A percentile compares a stretch with the other conserved stretches of the same genome.
These are phyloP conservation scores for Noctua comes DNA, from an alignment of 2,888 invertebrate genomes.

Conservation along the genomic window DNA sequence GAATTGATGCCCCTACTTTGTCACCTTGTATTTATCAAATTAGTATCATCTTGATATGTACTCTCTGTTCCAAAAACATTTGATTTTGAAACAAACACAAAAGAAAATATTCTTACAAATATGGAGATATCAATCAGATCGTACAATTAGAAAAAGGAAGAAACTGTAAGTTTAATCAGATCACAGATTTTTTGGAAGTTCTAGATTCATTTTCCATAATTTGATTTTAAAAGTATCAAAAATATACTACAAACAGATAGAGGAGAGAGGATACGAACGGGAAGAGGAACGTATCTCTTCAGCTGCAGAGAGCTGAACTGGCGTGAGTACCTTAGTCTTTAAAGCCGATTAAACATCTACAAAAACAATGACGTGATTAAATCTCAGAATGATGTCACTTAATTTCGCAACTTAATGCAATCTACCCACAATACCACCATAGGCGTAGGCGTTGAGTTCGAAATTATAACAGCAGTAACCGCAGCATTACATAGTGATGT, in stretches of 20 bases:
- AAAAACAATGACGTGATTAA: slow-evolving; percentile 2
- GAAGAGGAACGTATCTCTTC: not conserved
- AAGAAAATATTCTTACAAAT: not conserved
- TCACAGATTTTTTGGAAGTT: not conserved
- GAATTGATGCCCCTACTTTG: not conserved
- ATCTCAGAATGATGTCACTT: slow-evolving; percentile 46
- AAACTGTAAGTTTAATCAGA: not conserved
- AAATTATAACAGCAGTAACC: slow-evolving; percentile 65
- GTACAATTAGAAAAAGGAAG: not conserved
- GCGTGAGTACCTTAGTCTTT: not conserved
- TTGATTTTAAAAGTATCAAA: too few species aligned
- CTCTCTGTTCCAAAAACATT: not conserved
- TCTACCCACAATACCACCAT: slow-evolving; percentile 45
- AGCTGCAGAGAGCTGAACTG: not conserved
- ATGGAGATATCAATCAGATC: too few species aligned
- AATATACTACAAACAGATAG: too few species aligned
- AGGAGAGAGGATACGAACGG: not conserved
- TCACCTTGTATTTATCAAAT: not conserved
- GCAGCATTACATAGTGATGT: slow-evolving; percentile 60
- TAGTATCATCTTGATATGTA: not conserved
- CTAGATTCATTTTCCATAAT: too few species aligned
- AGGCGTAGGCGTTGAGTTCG: slow-evolving; percentile 53
- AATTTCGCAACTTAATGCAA: slow-evolving; percentile 49
- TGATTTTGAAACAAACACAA: not conserved
- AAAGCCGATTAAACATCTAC: not conserved